Base-by-base conservation (phyloP, 2,113 vertebrate genomes). In the Heterochromis multidens region DNA sequence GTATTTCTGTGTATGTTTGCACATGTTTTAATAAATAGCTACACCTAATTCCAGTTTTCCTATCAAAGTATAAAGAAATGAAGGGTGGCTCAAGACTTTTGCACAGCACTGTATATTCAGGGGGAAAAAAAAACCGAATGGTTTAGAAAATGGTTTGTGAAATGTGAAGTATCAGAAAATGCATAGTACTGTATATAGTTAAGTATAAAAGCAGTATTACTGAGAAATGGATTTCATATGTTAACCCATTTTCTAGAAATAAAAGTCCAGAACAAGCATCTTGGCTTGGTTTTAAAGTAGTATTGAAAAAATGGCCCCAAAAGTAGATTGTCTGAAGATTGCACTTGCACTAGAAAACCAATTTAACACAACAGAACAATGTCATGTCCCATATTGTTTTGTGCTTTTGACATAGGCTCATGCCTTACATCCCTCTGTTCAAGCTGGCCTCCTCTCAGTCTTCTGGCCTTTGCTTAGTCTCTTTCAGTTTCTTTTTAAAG, bases 401-500 rank as follows among this genome's bases (percentile, higher is more conserved):
- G 70, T 54, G 11, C 74, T 77, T 77, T 1, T 80, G 81, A 46
- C 77, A 12, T 5, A 77, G 33, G 7, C n/a, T 37, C 59, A 0
- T 27, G 4, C 43, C 27, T n/a, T 21, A 4, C 29, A 43, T 0
- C 6, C 19, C 19, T 76, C 27, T 10, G 16, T 52, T 80, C 25
- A 56, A 1, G 33, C 67, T 0, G 31, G 5, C 76, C 46, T 31
- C 1, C 58, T 67, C 49, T 81, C 65, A 1, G 31, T 16, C 12
- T 8, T 76, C 49, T 74, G 87, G 33, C 79, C 83, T 62, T 43
- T 52, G 27, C 23, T 80, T 49, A 2, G 27, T 29, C 78, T 37
- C 21, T 40, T 31, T 81, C 67, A 1, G 13, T 31, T 49, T 82
- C 82, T 78, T 58, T 90, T 87, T 27, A 58, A 77, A 91, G 62